Conservation (phyloP, 2,113 vertebrate species). For the Benitochromis conjunctus region DNA sequence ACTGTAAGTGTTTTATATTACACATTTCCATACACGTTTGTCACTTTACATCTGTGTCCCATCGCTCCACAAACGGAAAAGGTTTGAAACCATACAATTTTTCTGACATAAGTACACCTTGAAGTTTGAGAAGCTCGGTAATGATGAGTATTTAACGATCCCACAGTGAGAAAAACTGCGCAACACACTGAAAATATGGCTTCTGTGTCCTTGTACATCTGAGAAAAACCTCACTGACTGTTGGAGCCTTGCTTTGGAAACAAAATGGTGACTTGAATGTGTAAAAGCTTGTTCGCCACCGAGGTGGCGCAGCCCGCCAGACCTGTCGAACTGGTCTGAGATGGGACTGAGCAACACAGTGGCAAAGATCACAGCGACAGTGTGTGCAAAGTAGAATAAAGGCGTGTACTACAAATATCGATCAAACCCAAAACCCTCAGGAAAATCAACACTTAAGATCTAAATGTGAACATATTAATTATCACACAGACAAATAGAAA, state of each 20-base stretch:
- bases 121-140: background rate
- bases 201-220: background rate
- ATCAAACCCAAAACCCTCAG: background rate
- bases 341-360: background rate
- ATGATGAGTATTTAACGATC: background rate
- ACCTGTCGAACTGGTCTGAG: slow-evolving; percentile 43
- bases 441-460: background rate
- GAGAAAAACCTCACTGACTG: background rate
- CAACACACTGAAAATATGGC: background rate
- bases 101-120: background rate
- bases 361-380: slow-evolving; percentile 18
- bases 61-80: background rate
- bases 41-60: background rate
- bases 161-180: background rate
- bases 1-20: slow-evolving; percentile 18
- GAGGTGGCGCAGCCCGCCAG: background rate
- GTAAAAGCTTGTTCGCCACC: background rate
- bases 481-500: background rate
- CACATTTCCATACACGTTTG: slow-evolving; percentile 1
- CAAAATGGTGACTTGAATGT: background rate
- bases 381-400: slow-evolving; percentile 22
- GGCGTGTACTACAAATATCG: background rate
- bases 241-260: background rate
- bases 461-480: background rate
- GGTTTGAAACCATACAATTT: background rate